These are phyloP conservation scores for Hemaris fuciformis DNA, from an alignment of 2,888 invertebrate genomes.

Conservation along the genomic window DNA sequence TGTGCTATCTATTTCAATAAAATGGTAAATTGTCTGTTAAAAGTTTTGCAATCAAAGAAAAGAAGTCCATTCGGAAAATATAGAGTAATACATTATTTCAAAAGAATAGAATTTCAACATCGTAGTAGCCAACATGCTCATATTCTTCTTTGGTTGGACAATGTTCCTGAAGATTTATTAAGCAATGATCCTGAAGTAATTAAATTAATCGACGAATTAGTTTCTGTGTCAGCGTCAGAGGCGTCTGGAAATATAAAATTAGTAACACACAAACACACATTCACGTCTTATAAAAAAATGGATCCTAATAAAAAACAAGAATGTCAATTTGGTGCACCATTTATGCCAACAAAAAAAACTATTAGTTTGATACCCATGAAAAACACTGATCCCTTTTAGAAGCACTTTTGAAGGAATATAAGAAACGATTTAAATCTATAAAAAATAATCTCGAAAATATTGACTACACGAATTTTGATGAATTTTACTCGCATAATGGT, in stretches of 20 bases:
- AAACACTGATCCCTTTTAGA: no score
- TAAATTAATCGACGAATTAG: conserved; percentile 34
- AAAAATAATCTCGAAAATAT: no score
- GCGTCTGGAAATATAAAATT: conserved; percentile 40
- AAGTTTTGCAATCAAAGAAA: conserved; percentile 36
- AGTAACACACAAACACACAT: conserved; percentile 39
- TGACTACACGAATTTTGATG: no score
- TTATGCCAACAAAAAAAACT: no score
- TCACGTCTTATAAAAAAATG: conserved; percentile 40
- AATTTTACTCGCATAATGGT: no score
- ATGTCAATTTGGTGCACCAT: conserved; percentile 18
- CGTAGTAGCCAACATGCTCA: conserved; percentile 47
- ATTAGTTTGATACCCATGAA: no score
- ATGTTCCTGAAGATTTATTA: conserved; percentile 34
- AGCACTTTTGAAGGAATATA: no score
- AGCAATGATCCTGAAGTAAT: conserved; percentile 24
- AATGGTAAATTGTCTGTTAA: conserved; percentile 37
- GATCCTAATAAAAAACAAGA: no score
- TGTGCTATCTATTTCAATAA: conserved; percentile 47
- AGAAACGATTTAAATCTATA: no score
- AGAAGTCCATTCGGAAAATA: conserved; percentile 42
- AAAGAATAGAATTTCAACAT: conserved; percentile 48
- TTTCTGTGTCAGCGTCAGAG: conserved; percentile 35
- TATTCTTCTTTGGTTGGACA: conserved; percentile 47
- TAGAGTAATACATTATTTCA: conserved; percentile 40